Conservation (phyloP, 2,888 invertebrate species). For the Lycaena phlaeas region DNA sequence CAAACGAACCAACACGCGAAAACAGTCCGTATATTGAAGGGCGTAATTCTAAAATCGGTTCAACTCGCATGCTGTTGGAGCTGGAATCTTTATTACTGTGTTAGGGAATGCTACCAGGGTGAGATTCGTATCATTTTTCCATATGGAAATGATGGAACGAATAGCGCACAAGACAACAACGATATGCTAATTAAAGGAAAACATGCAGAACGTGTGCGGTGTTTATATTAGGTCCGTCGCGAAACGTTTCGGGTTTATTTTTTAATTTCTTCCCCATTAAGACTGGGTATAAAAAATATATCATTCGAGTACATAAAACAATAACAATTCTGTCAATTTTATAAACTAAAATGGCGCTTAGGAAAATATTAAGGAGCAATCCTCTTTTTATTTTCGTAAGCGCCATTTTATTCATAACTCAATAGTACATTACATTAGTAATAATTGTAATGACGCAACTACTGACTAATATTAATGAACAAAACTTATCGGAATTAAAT, state of each 20-base stretch:
- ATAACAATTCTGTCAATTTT: too few species aligned
- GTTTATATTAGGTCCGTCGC: slow-evolving; percentile 53
- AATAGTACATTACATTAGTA: too few species aligned
- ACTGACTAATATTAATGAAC: too few species aligned
- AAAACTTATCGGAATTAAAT: too few species aligned
- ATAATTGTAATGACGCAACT: too few species aligned
- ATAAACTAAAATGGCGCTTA: too few species aligned
- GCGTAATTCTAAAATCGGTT: slow-evolving; percentile 10
- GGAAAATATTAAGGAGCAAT: too few species aligned
- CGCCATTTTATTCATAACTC: too few species aligned
- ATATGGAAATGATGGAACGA: slow-evolving; percentile 68
- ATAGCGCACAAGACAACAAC: slow-evolving; percentile 63
- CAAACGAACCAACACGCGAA: slow-evolving; percentile 9
- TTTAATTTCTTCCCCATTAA: slow-evolving; percentile 23
- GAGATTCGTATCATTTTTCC: slow-evolving; percentile 67
- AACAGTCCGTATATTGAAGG: slow-evolving; percentile 1
- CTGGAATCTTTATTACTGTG: background rate
- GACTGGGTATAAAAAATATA: slow-evolving; percentile 2
- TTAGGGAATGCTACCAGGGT: too few species aligned
- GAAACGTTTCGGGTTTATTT: slow-evolving; percentile 39
- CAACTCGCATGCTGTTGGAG: background rate
- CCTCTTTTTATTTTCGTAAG: too few species aligned
- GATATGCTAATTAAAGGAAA: slow-evolving; percentile 72
- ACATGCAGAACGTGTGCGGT: slow-evolving; percentile 47
- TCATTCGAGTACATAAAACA: background rate